Percentiles rank a stretch among this genome's conserved stretches.
Evolutionary conservation across 1,140 invertebrate species (phyloP).

Genomic region (Hesperophylax magnus): DNA sequence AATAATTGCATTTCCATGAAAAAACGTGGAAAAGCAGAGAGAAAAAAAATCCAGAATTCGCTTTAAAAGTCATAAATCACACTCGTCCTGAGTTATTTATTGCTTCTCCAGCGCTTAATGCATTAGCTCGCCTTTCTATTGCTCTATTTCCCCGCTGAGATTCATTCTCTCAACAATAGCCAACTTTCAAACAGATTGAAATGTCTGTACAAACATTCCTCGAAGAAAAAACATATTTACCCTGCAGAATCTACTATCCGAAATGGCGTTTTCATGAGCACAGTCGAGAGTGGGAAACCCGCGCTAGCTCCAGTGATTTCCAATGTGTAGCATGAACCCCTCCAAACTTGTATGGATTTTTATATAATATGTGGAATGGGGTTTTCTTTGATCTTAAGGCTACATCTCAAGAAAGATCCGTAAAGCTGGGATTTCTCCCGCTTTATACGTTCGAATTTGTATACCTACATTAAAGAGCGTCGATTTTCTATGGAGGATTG

Average conservation of each 20-base stretch:
- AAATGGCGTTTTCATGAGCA: constrained; percentile 36
- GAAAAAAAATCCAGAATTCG: no score
- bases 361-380: constrained; percentile 28
- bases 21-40: no score
- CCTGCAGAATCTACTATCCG: constrained; percentile 38
- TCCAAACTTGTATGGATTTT: constrained; percentile 18
- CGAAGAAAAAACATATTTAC: constrained; percentile 38
- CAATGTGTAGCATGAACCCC: constrained; percentile 1
- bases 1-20: no score
- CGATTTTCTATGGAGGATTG: constrained; percentile 13
- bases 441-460: constrained; percentile 25
- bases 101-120: no score
- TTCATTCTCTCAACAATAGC: constrained; percentile 27
- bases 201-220: constrained; percentile 37
- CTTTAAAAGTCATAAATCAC: no score
- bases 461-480: background rate
- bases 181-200: constrained; percentile 34
- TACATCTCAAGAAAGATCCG: constrained; percentile 41
- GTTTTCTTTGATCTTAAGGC: constrained; percentile 52
- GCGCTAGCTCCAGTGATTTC: constrained; percentile 13
- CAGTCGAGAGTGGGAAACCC: constrained; percentile 12
- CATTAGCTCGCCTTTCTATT: background rate
- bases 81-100: no score
- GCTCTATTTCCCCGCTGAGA: constrained; percentile 9
- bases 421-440: constrained; percentile 44